Percentiles rank a stretch among this genome's conserved stretches.
phyloP scores from a whole-genome alignment of 2,113 vertebrate genomes.

The Tretioscincus oriximinensis region DNA sequence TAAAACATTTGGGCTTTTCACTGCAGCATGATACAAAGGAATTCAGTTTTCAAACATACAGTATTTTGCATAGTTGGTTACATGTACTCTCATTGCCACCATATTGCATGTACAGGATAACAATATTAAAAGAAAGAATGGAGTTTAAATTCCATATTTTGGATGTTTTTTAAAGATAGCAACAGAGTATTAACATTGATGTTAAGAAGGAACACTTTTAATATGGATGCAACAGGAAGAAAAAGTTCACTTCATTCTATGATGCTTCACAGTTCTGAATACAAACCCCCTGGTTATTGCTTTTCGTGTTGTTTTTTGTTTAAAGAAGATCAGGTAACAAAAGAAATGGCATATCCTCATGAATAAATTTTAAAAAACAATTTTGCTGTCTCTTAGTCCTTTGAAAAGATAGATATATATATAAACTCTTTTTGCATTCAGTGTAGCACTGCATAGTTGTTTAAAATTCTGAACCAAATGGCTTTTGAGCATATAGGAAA shows the following conservation, averaged over 20 bases:
- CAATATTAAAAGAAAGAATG: background rate
- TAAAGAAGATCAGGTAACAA: background rate
- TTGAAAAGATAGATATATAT: constrained; percentile 35
- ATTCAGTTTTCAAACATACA: background rate
- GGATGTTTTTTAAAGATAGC: background rate
- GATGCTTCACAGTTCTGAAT: background rate
- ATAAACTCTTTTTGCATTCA: constrained; percentile 13
- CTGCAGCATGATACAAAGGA: background rate
- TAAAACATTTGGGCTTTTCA: background rate
- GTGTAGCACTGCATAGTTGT: constrained; percentile 24
- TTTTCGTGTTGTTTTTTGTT: background rate
- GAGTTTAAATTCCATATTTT: fast-evolving
- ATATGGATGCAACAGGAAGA: background rate
- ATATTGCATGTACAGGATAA: background rate
- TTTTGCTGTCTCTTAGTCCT: constrained; percentile 46
- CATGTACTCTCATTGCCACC: too few species aligned
- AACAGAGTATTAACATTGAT: constrained; percentile 7
- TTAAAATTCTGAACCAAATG: constrained; percentile 5
- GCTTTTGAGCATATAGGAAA: constrained; percentile 50
- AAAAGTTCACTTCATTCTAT: background rate
- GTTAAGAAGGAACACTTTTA: background rate
- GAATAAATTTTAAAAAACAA: constrained; percentile 36
- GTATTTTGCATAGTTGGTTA: background rate
- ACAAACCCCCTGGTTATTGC: background rate
- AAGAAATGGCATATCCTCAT: background rate